Percentiles rank a stretch among this genome's conserved stretches.
phyloP scores from a whole-genome alignment of 2,797 vertebrate genomes.

The Molossus molossus region DNA sequence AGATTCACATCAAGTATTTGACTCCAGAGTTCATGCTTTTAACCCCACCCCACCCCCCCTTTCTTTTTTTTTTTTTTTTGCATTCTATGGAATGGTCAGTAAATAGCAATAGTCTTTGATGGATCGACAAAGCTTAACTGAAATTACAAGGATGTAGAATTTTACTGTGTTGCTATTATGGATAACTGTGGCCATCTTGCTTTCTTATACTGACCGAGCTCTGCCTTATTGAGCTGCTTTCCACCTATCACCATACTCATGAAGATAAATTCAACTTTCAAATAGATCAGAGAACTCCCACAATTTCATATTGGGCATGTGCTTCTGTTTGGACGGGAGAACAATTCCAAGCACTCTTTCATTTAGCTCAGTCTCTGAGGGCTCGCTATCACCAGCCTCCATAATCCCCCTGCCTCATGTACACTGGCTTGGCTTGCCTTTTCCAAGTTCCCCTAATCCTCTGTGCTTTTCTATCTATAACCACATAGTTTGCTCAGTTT shows the following conservation, averaged over 20 bases:
- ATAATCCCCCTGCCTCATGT: neutral
- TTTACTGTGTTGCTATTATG: neutral
- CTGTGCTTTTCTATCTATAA: neutral
- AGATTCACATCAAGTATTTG: neutral
- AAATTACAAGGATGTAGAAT: neutral
- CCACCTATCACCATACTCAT: no score
- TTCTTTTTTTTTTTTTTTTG: neutral
- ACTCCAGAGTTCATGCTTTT: neutral
- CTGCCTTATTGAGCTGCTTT: neutral
- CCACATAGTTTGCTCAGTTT: neutral
- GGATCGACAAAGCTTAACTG: neutral
- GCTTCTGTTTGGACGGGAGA: conserved; percentile 4
- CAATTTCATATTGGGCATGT: neutral
- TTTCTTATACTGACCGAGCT: neutral
- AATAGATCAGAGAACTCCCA: conserved; percentile 5
- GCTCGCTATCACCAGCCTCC: neutral
- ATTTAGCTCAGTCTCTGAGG: neutral
- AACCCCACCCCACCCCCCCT: neutral
- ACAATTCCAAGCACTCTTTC: neutral
- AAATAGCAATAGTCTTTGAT: neutral
- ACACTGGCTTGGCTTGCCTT: neutral
- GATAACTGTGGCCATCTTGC: neutral
- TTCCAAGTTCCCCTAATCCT: neutral
- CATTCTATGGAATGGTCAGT: neutral
- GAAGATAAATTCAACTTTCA: neutral